These are phyloP conservation scores for Heterodera carotae DNA, from an alignment of 1,140 invertebrate genomes.

Conservation along the genomic window DNA sequence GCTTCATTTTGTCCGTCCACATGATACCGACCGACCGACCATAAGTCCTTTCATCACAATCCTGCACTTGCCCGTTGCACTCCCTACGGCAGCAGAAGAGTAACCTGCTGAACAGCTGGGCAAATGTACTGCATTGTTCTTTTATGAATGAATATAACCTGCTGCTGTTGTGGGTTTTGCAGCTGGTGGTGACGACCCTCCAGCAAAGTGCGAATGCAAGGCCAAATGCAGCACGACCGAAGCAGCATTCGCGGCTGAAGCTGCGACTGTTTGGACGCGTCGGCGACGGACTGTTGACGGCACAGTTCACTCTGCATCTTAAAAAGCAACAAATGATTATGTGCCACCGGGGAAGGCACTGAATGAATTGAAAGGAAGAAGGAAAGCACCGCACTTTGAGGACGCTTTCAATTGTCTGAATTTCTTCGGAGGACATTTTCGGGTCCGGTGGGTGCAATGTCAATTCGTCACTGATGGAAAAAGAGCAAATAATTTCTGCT, in stretches of 20 bases:
- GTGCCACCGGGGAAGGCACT: too few relatives aligned
- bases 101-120: too few relatives aligned
- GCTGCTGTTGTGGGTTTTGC: not conserved
- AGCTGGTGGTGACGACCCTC: conserved; percentile 14
- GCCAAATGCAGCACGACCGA: conserved; percentile 20
- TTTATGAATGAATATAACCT: not conserved
- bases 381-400: not conserved
- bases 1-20: too few relatives aligned
- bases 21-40: too few relatives aligned
- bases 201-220: conserved; percentile 21
- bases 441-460: not conserved
- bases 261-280: not conserved
- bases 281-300: not conserved
- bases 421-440: not conserved
- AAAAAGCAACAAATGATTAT: too few relatives aligned
- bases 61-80: too few relatives aligned
- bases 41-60: too few relatives aligned
- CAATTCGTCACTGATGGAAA: not conserved
- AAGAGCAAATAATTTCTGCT: not conserved
- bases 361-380: too few relatives aligned
- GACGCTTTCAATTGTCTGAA: not conserved
- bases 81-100: too few relatives aligned
- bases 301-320: conserved; percentile 1
- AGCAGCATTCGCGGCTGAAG: not conserved
- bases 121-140: too few relatives aligned